These are phyloP conservation scores for Limnephilus lunatus DNA, from an alignment of 2,888 invertebrate genomes.

Conservation along the genomic window DNA sequence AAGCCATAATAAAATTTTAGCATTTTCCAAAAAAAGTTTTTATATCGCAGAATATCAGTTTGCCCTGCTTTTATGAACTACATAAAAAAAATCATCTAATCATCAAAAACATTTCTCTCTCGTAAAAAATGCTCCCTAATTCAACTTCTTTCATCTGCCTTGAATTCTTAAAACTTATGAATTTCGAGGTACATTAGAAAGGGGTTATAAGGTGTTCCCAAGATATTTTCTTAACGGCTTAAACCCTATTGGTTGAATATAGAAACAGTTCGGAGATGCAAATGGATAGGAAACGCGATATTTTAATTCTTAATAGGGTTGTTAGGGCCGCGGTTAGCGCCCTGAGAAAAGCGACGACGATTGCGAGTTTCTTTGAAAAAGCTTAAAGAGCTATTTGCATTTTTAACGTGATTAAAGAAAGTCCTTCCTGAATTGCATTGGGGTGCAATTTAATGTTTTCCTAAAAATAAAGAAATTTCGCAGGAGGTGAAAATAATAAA, in stretches of 20 bases:
- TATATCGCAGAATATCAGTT: no score
- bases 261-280: conserved; percentile 48
- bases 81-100: no score
- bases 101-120: no score
- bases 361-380: conserved; percentile 22
- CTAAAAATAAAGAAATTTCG: neutral
- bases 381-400: conserved; percentile 28
- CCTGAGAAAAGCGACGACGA: neutral
- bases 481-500: no score
- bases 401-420: conserved; percentile 6
- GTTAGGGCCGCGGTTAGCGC: conserved; percentile 31
- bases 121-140: neutral
- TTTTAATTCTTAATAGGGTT: conserved; percentile 42
- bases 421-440: neutral
- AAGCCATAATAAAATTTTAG: no score
- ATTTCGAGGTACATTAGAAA: neutral
- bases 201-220: neutral
- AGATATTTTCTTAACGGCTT: neutral
- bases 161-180: neutral
- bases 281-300: conserved; percentile 57
- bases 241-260: conserved; percentile 31
- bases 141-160: neutral
- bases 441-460: conserved; percentile 16
- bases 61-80: no score
- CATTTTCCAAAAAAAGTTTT: no score